A percentile compares a stretch with the other conserved stretches of the same genome.
phyloP scores from a whole-genome alignment of 2,888 invertebrate genomes.

The Calameuta idolon region DNA sequence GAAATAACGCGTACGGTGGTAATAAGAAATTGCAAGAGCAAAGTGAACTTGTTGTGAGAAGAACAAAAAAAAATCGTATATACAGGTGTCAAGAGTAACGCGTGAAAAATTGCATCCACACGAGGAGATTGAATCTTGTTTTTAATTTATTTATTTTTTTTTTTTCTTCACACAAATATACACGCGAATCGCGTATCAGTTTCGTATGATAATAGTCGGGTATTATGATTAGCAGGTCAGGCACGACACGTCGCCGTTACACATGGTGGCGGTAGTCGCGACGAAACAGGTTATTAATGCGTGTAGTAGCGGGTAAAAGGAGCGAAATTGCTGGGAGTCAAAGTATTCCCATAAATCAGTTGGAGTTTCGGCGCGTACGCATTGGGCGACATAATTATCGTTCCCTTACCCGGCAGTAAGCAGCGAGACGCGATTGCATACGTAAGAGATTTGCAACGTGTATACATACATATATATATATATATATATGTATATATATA shows the following conservation, averaged over 20 bases:
- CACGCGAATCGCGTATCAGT: neutral
- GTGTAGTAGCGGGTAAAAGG: neutral
- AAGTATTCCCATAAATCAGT: neutral
- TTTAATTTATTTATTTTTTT: too few species aligned
- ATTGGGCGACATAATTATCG: conserved; percentile 48
- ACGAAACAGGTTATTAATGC: neutral
- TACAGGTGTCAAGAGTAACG: neutral
- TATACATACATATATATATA: too few species aligned
- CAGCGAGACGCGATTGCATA: conserved; percentile 25
- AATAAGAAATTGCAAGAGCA: neutral
- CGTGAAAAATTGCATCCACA: neutral
- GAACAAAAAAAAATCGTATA: neutral
- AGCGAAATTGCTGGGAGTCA: conserved; percentile 9
- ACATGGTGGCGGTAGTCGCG: neutral
- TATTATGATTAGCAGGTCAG: neutral
- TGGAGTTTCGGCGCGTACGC: conserved; percentile 25
- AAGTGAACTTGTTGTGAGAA: neutral
- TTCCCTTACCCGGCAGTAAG: conserved; percentile 37
- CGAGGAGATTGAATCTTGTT: neutral
- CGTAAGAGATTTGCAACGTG: neutral
- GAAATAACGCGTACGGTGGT: neutral
- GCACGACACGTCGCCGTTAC: neutral
- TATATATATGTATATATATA: too few species aligned
- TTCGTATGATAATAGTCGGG: neutral
- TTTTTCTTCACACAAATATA: too few species aligned